Evolutionary conservation across 2,113 vertebrate species (phyloP).

Genomic region (Equus przewalskii): DNA sequence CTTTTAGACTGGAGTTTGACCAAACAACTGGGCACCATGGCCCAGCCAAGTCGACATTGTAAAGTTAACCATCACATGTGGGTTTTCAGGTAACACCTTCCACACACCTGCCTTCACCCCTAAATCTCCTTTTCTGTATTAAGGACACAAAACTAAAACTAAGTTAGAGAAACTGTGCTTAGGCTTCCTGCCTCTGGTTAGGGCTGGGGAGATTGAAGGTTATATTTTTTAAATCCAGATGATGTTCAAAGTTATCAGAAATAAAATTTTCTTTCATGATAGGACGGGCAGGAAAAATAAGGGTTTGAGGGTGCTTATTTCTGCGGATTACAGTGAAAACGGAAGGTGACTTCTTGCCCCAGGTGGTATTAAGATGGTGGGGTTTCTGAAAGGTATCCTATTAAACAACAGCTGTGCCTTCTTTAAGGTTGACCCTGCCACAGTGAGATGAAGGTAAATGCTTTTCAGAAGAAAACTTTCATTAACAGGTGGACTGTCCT

Average conservation of each 20-base stretch:
- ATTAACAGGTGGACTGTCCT: background rate
- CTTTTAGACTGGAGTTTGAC: background rate
- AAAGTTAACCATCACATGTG: background rate
- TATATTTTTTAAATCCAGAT: background rate
- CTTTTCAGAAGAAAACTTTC: slow-evolving; percentile 32
- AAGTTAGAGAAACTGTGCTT: background rate
- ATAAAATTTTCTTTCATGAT: slow-evolving; percentile 10
- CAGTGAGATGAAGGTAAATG: background rate
- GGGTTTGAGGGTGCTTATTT: background rate
- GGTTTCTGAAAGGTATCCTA: background rate
- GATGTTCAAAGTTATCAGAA: background rate
- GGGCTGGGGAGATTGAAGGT: background rate
- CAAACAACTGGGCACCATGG: background rate
- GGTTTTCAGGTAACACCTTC: background rate
- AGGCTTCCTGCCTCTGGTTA: background rate
- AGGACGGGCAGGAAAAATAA: background rate
- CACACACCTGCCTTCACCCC: background rate
- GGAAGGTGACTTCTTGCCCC: background rate
- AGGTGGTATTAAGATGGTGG: background rate
- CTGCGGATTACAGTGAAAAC: background rate
- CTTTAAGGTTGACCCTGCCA: background rate
- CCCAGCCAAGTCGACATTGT: background rate
- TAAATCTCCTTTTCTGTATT: background rate
- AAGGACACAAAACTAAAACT: background rate
- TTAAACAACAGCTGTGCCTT: background rate